A percentile compares a stretch with the other conserved stretches of the same genome.
Evolutionary conservation across 2,797 vertebrate genomes (phyloP).

Genomic region (Malurus splendens): DNA sequence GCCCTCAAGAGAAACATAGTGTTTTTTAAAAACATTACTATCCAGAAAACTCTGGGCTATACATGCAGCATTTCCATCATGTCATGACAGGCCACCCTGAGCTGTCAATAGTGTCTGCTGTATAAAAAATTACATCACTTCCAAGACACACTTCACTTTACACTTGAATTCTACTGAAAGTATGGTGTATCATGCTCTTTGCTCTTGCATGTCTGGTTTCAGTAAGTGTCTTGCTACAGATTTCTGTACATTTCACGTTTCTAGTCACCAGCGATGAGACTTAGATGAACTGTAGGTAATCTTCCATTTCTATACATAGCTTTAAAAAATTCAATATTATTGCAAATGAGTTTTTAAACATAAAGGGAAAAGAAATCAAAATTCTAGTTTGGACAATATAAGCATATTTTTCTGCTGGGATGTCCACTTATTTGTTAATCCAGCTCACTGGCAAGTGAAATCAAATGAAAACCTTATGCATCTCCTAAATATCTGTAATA

Average conservation of each 20-base stretch:
- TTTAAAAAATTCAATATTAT: not conserved
- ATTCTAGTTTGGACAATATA: not conserved
- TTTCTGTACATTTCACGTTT: not conserved
- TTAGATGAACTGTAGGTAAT: not conserved
- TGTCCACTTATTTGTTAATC: not conserved
- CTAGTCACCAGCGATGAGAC: not conserved
- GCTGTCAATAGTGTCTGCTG: not conserved
- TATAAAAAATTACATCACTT: constrained; percentile 29
- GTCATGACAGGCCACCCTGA: not conserved
- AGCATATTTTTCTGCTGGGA: not conserved
- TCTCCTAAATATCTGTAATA: not conserved
- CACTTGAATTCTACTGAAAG: constrained; percentile 14
- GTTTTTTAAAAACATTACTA: not conserved
- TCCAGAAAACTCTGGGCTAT: not conserved
- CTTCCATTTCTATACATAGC: not conserved
- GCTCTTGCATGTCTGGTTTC: not conserved
- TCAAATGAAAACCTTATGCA: not conserved
- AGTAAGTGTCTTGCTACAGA: not conserved
- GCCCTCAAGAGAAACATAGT: not conserved
- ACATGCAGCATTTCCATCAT: constrained; percentile 2
- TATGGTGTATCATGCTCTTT: not conserved
- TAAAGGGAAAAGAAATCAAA: not conserved
- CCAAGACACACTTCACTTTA: not conserved
- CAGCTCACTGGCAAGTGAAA: not conserved
- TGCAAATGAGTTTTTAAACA: not conserved